Evolutionary conservation across 2,113 vertebrate genomes (phyloP), one percentile per base, ranked within the genome.

Genomic region (Cryptotis parvus): DNA sequence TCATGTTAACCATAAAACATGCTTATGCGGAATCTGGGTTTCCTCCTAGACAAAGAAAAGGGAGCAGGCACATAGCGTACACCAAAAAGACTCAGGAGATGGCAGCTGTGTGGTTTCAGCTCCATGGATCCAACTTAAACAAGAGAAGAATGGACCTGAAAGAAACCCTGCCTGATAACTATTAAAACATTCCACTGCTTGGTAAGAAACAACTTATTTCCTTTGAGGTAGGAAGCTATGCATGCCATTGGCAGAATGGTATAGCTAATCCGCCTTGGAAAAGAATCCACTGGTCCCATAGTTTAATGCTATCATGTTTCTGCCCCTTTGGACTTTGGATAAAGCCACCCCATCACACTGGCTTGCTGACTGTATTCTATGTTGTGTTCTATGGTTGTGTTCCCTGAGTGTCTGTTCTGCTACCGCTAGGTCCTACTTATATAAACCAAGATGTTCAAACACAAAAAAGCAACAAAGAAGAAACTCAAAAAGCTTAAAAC

Each of bases 121-220:
- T 84, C 75, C 61, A 26, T 58, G 6, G 72, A 74, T 73, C 77
- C 90, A 90, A 76, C 91, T 78, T 90, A 72, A 91, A 92, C 58
- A 79, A 88, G 83, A 37, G 35, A 33, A 72, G 63, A 94, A 89
- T 12, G 10, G 27, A 68, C 87, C 92, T 80, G 84, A 87, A 94
- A 91, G 90, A 92, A 96, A 91, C 86, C 58, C 81, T 87, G 33
- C 35, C 89, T 93, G 68, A 88, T 87, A 89, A 92, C 85, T 58
- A 75, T 83, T 90, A 83, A 92, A 81, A 90, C 82, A 92, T 69
- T 90, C 91, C 78, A 68, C 31, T 83, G 70, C 72, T 77, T 43
- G 37, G 55, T 78, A 91, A 93, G 79, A 89, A 89, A 92, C 84
- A 89, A 55, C 73, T 43, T 89, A 76, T 83, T 95, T 95, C 81